Evolutionary conservation across 2,888 invertebrate genomes (phyloP).

Genomic region (Boloria selene): DNA sequence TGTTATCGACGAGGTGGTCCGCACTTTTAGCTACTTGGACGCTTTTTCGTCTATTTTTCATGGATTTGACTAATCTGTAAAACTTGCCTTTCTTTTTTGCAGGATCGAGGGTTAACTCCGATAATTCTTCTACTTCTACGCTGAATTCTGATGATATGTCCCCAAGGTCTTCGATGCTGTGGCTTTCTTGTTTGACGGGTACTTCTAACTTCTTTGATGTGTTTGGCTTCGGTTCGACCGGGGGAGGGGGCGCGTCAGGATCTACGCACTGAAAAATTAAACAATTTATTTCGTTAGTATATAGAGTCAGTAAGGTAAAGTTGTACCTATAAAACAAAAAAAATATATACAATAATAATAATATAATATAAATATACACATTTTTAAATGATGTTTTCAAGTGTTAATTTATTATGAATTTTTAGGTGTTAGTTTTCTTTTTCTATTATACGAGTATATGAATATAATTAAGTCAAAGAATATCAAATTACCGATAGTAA

Average conservation of each 20-base stretch:
- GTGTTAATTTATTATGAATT: too few relatives aligned
- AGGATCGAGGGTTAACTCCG: conserved; percentile 60
- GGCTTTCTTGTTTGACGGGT: conserved; percentile 65
- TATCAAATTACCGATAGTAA: too few relatives aligned
- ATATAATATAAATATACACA: too few relatives aligned
- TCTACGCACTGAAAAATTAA: conserved; percentile 68
- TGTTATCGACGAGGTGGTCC: conserved; percentile 62
- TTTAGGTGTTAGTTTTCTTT: too few relatives aligned
- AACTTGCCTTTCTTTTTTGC: conserved; percentile 74
- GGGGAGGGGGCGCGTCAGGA: conserved; percentile 68
- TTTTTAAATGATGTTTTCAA: too few relatives aligned
- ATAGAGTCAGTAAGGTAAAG: not conserved
- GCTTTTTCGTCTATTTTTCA: conserved; percentile 77
- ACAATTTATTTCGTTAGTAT: not conserved
- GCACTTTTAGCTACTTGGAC: conserved; percentile 77
- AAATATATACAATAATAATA: too few relatives aligned
- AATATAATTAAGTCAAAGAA: too few relatives aligned
- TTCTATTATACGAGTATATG: too few relatives aligned
- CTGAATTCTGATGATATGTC: conserved; percentile 78
- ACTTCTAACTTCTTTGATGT: conserved; percentile 68
- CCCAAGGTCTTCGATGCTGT: conserved; percentile 76
- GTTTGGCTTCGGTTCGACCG: conserved; percentile 64
- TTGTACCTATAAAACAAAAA: too few relatives aligned
- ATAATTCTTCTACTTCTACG: conserved; percentile 71
- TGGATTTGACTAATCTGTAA: conserved; percentile 73